Evolutionary conservation across 2,888 invertebrate species (phyloP).

Genomic region (Agrilus mali): DNA sequence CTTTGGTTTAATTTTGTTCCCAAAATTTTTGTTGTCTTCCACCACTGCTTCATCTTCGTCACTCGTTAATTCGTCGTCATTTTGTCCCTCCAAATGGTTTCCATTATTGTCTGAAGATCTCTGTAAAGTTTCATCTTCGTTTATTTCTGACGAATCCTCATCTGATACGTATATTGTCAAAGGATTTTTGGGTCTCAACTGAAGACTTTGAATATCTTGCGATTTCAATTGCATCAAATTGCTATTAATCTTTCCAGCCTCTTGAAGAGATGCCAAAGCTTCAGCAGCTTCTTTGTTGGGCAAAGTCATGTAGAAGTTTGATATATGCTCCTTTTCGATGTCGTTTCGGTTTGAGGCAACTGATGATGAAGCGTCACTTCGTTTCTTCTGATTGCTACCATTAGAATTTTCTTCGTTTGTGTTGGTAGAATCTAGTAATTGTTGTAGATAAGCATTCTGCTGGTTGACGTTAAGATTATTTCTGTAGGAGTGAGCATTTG

Average conservation of each 20-base stretch:
- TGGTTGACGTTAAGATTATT: no score
- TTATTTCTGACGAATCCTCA: constrained; percentile 18
- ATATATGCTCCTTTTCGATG: not conserved
- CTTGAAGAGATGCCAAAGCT: constrained; percentile 44
- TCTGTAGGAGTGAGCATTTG: not conserved
- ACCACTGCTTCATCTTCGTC: constrained; percentile 19
- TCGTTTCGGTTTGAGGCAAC: not conserved
- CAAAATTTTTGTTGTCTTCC: constrained; percentile 14
- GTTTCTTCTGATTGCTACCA: constrained; percentile 14
- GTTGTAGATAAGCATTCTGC: no score
- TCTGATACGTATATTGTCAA: constrained; percentile 42
- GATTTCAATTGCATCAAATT: constrained; percentile 27
- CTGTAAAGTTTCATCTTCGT: constrained; percentile 4
- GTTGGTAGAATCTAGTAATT: constrained; percentile 6
- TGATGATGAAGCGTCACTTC: no score
- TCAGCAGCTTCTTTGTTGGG: constrained; percentile 51
- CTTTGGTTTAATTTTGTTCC: constrained; percentile 21
- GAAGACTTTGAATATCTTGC: constrained; percentile 25
- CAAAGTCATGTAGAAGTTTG: constrained; percentile 41
- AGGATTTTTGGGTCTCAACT: constrained; percentile 33
- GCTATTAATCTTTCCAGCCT: constrained; percentile 39
- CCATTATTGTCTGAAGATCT: constrained; percentile 7
- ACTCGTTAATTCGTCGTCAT: constrained; percentile 18
- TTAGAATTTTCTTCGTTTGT: constrained; percentile 14
- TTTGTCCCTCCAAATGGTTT: constrained; percentile 16